These are phyloP conservation scores for Aphis craccivora DNA, from an alignment of 1,140 invertebrate species.

Conservation along the genomic window DNA sequence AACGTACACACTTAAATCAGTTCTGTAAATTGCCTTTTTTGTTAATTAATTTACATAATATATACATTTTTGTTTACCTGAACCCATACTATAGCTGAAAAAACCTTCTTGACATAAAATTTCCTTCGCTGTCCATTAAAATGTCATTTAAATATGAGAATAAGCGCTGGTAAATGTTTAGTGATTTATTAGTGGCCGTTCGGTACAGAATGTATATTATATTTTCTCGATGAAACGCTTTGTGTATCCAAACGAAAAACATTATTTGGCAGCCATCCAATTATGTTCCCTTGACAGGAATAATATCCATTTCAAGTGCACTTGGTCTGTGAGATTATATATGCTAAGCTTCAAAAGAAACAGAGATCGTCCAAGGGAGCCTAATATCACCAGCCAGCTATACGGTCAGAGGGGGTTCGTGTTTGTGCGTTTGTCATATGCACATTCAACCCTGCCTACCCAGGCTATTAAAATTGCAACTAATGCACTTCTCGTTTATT, in stretches of 20 bases:
- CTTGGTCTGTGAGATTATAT: background rate
- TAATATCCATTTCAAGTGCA: conserved; percentile 8
- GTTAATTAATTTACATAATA: background rate
- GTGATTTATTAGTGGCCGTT: background rate
- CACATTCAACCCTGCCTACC: background rate
- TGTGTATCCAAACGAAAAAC: conserved; percentile 4
- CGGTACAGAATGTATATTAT: background rate
- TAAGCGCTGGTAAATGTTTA: background rate
- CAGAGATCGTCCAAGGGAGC: background rate
- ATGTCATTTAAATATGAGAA: background rate
- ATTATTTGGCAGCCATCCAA: conserved; percentile 6
- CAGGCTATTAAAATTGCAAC: background rate
- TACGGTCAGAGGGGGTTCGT: background rate
- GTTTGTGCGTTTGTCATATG: conserved; percentile 17
- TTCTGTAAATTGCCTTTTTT: background rate
- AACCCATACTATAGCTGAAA: background rate
- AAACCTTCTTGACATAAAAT: background rate
- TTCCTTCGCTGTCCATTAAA: background rate
- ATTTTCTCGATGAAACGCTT: conserved; percentile 21
- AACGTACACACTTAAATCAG: background rate
- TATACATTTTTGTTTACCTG: background rate
- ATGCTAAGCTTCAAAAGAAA: conserved; percentile 12
- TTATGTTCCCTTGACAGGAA: background rate
- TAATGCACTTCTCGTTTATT: conserved; percentile 16
- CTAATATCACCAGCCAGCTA: background rate